Evolutionary conservation across 1,140 invertebrate species (phyloP), one percentile per base, ranked within the genome.

Genomic region (Orius insidiosus): DNA sequence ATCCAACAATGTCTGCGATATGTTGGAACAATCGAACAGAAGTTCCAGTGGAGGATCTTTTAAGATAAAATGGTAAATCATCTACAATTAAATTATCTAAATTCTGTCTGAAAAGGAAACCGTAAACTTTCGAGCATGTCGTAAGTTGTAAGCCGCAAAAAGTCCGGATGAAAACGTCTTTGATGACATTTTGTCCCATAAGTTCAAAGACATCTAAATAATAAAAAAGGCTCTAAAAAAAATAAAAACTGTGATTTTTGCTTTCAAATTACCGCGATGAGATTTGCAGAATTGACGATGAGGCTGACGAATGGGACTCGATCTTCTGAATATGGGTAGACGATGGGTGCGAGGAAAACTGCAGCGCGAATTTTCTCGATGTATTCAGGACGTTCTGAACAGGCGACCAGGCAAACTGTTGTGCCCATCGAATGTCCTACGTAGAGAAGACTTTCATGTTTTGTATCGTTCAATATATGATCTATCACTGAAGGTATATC

Each of bases 341-440:
- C 76, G 0, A 85, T 71, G 1, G 85, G 85, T 0, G 78, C 85
- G 34, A 90, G 59, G 44, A 67, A 68, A 38, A 72, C 67, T 63
- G 80, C 70, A 51, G 65, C 60, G 19, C 61, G 64, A 44, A 78
- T 76, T 59, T 76, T 76, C 10, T 67, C 56, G 48, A 74, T 72
- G 52, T 78, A 80, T 37, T 75, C 65, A 0, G 75, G 73, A 33
- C 64, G 60, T 18, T 69, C 60, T 2, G 72, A 71, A 43, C 64
- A 60, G 54, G 76, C 61, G 0, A 74, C 73, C 53, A 71, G 75
- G 52, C 75, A 74, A 1, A 65, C 54, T 3, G 74, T 71, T 0
- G 76, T 79, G 15, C 80, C 80, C 59, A 78, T 71, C 3, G 68
- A 72, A 55, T 80, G 75, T 5, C 76, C 79, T 9, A 81, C 60